Percentiles rank a stretch among this genome's conserved stretches.
Evolutionary conservation across 2,797 vertebrate genomes (phyloP).

Genomic region (Sebastiscus albofasciatus): DNA sequence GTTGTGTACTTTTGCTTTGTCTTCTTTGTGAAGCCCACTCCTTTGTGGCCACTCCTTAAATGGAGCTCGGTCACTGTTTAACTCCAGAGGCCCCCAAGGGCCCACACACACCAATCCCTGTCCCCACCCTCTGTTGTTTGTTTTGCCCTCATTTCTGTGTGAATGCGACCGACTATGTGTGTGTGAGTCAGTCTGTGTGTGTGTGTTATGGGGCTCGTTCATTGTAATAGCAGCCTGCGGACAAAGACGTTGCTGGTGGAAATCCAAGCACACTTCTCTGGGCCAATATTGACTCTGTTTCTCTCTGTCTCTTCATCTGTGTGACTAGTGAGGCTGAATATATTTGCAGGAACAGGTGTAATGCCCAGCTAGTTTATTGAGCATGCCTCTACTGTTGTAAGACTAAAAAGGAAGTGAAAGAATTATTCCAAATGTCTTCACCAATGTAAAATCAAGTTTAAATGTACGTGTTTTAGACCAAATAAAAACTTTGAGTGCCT

Average conservation of each 20-base stretch:
- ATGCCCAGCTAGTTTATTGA: background rate
- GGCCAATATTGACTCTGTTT: conserved; percentile 65
- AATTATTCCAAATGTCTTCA: background rate
- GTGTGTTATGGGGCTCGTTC: conserved; percentile 38
- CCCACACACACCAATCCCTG: conserved; percentile 58
- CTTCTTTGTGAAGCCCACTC: conserved; percentile 57
- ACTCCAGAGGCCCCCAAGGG: conserved; percentile 70
- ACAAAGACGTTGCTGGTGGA: conserved; percentile 69
- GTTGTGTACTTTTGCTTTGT: conserved; percentile 58
- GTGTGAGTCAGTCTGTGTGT: conserved; percentile 19
- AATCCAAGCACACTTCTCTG: conserved; percentile 63
- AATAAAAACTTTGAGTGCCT: background rate
- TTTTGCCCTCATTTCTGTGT: conserved; percentile 80
- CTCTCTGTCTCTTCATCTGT: conserved; percentile 11
- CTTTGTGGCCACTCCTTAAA: conserved; percentile 75
- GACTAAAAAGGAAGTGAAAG: background rate
- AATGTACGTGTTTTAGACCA: background rate
- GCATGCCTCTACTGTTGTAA: background rate
- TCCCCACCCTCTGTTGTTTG: conserved; percentile 77
- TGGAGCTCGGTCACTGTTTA: conserved; percentile 64
- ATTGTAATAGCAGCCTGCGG: conserved; percentile 53
- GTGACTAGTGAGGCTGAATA: conserved; percentile 10
- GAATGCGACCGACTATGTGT: conserved; percentile 43
- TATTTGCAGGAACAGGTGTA: conserved; percentile 39
- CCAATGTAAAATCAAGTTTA: background rate